phyloP scores from a whole-genome alignment of 1,140 invertebrate species.

The Cherax destructor region DNA sequence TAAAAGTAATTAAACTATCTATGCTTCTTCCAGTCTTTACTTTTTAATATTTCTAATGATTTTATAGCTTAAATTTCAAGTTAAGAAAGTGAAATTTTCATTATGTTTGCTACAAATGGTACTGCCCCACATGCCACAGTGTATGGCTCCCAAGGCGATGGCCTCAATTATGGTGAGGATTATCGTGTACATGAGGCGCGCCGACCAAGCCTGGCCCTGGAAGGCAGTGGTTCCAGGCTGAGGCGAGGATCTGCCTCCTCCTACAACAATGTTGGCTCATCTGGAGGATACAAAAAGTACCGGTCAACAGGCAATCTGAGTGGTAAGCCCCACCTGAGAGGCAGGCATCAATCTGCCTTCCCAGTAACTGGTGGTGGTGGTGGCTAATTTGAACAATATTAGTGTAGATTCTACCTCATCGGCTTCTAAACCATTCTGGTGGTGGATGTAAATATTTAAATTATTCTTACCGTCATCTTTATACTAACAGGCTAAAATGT shows the following conservation, averaged over 20 bases:
- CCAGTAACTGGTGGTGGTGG: slow-evolving; percentile 60
- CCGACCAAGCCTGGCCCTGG: slow-evolving; percentile 62
- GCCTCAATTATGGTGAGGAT: slow-evolving; percentile 64
- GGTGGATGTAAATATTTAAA: slow-evolving; percentile 6
- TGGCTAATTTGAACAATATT: slow-evolving; percentile 37
- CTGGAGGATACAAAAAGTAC: slow-evolving; percentile 65
- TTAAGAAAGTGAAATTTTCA: slow-evolving; percentile 6
- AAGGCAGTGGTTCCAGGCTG: slow-evolving; percentile 46
- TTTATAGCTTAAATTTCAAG: slow-evolving; percentile 16
- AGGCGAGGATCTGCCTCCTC: slow-evolving; percentile 54
- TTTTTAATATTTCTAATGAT: background rate
- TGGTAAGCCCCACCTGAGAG: slow-evolving; percentile 66
- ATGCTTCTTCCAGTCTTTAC: background rate
- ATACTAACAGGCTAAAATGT: slow-evolving; percentile 8
- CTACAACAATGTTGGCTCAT: slow-evolving; percentile 40
- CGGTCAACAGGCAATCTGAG: slow-evolving; percentile 71
- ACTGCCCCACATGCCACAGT: slow-evolving; percentile 55
- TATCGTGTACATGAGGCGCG: slow-evolving; percentile 70
- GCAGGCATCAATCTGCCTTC: slow-evolving; percentile 16
- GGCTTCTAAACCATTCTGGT: slow-evolving; percentile 21
- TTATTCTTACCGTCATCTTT: background rate
- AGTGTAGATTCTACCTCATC: slow-evolving; percentile 20
- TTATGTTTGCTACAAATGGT: slow-evolving; percentile 33
- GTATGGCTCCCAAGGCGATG: slow-evolving; percentile 66
- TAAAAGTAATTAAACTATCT: background rate